A percentile compares a stretch with the other conserved stretches of the same genome.
Conservation (phyloP, 2,113 vertebrate genomes). For the Pelvicachromis taeniatus region DNA sequence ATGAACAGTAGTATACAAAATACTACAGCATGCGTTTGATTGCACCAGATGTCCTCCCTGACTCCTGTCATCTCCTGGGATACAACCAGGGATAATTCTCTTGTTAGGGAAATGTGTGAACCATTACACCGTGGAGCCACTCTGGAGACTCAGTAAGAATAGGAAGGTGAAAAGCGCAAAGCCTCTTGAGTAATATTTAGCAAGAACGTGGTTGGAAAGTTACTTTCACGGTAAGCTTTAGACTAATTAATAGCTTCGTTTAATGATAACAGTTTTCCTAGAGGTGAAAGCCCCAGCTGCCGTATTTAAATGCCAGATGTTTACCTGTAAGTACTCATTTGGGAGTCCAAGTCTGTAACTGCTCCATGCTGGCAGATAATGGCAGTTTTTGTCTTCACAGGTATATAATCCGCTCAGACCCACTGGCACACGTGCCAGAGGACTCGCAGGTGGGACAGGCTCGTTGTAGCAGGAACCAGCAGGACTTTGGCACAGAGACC, state of each 20-base stretch:
- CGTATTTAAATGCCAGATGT: not conserved
- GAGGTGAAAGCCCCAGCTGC: not conserved
- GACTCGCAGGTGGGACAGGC: constrained; percentile 67
- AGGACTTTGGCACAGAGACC: constrained; percentile 78
- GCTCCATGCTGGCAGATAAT: not conserved
- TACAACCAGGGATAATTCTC: not conserved
- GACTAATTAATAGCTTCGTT: not conserved
- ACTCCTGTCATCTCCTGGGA: not conserved
- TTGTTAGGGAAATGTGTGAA: not conserved
- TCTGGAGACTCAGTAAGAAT: not conserved
- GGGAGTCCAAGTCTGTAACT: not conserved
- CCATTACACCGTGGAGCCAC: not conserved
- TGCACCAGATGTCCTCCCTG: not conserved
- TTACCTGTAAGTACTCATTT: not conserved
- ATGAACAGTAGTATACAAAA: not conserved
- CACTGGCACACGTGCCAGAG: constrained; percentile 86
- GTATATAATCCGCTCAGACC: constrained; percentile 93
- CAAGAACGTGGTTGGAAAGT: not conserved
- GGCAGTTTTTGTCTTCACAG: constrained; percentile 50
- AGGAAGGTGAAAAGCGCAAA: not conserved
- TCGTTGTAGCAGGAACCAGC: constrained; percentile 71
- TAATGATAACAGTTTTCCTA: not conserved
- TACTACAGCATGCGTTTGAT: not conserved
- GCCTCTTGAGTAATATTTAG: not conserved
- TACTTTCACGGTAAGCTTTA: not conserved